Evolutionary conservation across 2,113 vertebrate genomes (phyloP), one percentile per base, ranked within the genome.

Genomic region (Paraplagusia blochii): DNA sequence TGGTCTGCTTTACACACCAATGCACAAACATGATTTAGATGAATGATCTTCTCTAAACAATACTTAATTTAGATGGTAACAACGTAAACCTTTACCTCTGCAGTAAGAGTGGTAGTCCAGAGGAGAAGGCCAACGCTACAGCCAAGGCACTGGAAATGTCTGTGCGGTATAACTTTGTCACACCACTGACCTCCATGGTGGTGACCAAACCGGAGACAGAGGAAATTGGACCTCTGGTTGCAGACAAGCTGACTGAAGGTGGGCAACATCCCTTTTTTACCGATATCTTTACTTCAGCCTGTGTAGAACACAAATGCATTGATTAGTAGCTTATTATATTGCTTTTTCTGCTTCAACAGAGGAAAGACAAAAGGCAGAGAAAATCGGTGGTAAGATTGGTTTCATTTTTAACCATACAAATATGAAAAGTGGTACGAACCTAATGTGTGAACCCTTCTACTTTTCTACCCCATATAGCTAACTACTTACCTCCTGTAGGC

Each of bases 111-210:
- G 90, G 91, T 29, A 33, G 57, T 0, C 52, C 84, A 2, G 74
- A 88, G 0, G 81, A 93, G 11, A 90, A 83, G 77, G 63, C 14
- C 18, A 87, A 69, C 3, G 80, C 90, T 43, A 87, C 90, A 34
- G 79, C 63, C 0, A 83, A 73, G 63, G 93, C 91, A 22, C 76
- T 96, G 77, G 76, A 84, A 0, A 86, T 96, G 71, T 95, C 94
- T 0, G 79, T 99, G 74, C 82, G 0, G 8, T 95, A 95, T 69
- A 91, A 69, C 81, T 98, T 98, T 12, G 93, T 98, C 39, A 97
- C 95, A 0, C 92, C 95, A 0, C 90, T 97, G 72, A 98, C 95
- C 0, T 95, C 95, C 50, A 93, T 98, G 95, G 93, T 98, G 67
- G 91, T 97, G 76, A 94, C 89, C 63, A 94, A 95, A 64, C 94